Percentiles rank a stretch among this genome's conserved stretches.
Evolutionary conservation across 1,140 invertebrate genomes (phyloP).

Genomic region (Pseudomyrmex gracilis): DNA sequence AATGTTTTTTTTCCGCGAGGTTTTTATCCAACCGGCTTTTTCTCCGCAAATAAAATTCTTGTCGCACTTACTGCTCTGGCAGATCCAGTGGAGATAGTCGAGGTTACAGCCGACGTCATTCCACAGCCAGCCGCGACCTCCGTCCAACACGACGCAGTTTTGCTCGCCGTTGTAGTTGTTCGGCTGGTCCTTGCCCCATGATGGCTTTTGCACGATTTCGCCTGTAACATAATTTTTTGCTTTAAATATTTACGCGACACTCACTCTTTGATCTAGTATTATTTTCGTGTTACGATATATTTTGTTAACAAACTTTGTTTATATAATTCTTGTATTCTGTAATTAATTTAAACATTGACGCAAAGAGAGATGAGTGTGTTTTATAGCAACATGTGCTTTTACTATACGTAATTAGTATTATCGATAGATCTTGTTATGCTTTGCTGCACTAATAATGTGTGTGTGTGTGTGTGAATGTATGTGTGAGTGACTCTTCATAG

Average conservation of each 20-base stretch:
- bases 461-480: not conserved
- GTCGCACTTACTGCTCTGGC: conserved; percentile 92
- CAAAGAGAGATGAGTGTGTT: not conserved
- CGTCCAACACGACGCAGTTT: conserved; percentile 96
- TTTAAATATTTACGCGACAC: not conserved
- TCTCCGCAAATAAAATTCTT: conserved; percentile 32
- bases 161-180: conserved; percentile 98
- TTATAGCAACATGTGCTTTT: not conserved
- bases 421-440: not conserved
- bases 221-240: conserved; percentile 84
- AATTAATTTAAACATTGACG: not conserved
- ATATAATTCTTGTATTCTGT: not conserved
- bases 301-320: not conserved
- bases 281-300: not conserved
- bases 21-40: conserved; percentile 7
- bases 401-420: not conserved
- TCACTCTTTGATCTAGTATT: not conserved
- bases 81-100: conserved; percentile 96
- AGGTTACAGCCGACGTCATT: conserved; percentile 98
- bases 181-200: conserved; percentile 97
- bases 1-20: not conserved
- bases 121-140: conserved; percentile 95
- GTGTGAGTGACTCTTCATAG: not conserved
- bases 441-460: not conserved
- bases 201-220: conserved; percentile 90